Percentiles rank a stretch among this genome's conserved stretches.
phyloP scores from a whole-genome alignment of 2,113 vertebrate species.

The Zapus hudsonius region DNA sequence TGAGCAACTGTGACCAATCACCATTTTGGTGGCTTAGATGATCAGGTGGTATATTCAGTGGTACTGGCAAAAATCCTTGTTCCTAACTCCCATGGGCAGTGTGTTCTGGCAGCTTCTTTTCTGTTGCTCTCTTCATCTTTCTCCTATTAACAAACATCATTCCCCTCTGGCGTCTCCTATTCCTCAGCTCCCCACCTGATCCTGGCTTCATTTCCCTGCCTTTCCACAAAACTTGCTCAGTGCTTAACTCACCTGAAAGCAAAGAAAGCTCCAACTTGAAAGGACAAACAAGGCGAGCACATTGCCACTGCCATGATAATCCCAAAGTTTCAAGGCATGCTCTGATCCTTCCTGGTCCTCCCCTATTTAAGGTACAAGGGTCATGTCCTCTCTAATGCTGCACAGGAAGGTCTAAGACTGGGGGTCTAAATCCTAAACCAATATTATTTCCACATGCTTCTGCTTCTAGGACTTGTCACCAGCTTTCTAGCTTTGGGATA shows the following conservation, averaged over 20 bases:
- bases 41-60: not conserved
- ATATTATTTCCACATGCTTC: not conserved
- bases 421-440: not conserved
- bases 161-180: not conserved
- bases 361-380: not conserved
- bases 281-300: not conserved
- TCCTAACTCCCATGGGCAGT: not conserved
- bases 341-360: too few relatives aligned
- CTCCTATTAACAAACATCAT: not conserved
- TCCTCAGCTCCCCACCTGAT: not conserved
- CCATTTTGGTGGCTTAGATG: not conserved
- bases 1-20: not conserved
- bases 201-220: not conserved
- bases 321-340: not conserved
- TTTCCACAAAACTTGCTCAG: conserved; percentile 6
- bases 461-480: not conserved
- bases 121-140: not conserved
- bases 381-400: not conserved
- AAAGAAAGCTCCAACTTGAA: not conserved
- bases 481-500: not conserved
- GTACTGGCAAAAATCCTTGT: not conserved
- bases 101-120: not conserved
- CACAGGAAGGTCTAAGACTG: not conserved
- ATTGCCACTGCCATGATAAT: too few relatives aligned
- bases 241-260: not conserved